phyloP scores from a whole-genome alignment of 2,888 invertebrate species.

The Cheilosia pagana region DNA sequence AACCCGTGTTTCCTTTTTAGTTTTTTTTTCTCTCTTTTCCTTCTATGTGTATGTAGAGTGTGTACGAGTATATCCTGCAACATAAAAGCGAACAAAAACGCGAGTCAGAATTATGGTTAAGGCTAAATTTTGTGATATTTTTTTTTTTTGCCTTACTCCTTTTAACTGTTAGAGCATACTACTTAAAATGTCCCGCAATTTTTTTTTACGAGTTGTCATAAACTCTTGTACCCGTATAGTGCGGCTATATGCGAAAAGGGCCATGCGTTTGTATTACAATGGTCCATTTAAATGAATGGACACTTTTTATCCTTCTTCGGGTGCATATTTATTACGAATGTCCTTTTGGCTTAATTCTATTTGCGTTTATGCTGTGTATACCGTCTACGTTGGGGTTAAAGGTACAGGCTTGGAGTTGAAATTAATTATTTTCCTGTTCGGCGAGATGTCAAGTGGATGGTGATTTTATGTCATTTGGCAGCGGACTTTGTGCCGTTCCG shows the following conservation, averaged over 20 bases:
- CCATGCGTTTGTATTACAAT: conserved; percentile 13
- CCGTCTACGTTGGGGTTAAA: background rate
- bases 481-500: background rate
- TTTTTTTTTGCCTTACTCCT: conserved; percentile 2
- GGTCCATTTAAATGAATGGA: conserved; percentile 37
- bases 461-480: conserved; percentile 1
- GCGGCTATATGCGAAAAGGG: background rate
- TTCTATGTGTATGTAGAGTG: background rate
- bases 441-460: conserved; percentile 37
- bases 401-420: background rate
- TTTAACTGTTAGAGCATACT: conserved; percentile 2
- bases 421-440: conserved; percentile 48
- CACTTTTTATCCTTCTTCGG: conserved; percentile 19
- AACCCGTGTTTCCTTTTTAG: conserved; percentile 6
- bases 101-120: conserved; percentile 34
- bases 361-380: background rate
- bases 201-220: conserved; percentile 26
- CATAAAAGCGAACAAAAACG: conserved; percentile 25
- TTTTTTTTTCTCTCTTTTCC: background rate
- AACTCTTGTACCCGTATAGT: conserved; percentile 7
- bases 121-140: conserved; percentile 16
- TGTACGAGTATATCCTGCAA: conserved; percentile 6
- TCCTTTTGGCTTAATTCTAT: conserved; percentile 20
- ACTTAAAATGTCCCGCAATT: conserved; percentile 27
- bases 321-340: conserved; percentile 41